Percentiles rank a stretch among this genome's conserved stretches.
These are phyloP conservation scores for Sisor rabdophorus DNA, from an alignment of 2,113 vertebrate genomes.

Conservation along the genomic window DNA sequence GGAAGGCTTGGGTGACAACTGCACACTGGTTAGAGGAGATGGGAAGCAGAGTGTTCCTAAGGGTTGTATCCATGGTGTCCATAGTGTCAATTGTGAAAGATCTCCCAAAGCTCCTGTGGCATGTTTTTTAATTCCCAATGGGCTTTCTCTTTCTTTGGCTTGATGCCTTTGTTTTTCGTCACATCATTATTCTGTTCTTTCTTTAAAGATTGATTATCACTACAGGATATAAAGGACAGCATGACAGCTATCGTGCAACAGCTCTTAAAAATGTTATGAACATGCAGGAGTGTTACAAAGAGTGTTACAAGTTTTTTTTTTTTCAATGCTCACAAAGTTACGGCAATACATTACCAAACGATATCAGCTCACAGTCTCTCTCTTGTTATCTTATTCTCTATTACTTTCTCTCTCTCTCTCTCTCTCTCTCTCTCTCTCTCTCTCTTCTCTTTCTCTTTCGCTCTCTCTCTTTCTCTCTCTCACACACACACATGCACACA, in stretches of 20 bases:
- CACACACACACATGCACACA: conserved; percentile 17
- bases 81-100: background rate
- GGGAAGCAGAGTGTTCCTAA: conserved; percentile 33
- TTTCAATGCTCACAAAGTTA: background rate
- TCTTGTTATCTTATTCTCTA: background rate
- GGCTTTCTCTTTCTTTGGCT: conserved; percentile 18
- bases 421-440: too few relatives aligned
- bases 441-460: background rate
- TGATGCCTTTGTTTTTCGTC: conserved; percentile 13
- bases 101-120: conserved; percentile 16
- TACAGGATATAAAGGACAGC: background rate
- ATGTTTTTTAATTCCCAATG: background rate
- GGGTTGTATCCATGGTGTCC: conserved; percentile 39
- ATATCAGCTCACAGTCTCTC: conserved; percentile 1
- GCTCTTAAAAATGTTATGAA: background rate
- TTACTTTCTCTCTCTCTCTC: too few relatives aligned
- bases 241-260: background rate
- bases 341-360: conserved; percentile 17
- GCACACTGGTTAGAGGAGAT: conserved; percentile 27
- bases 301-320: background rate
- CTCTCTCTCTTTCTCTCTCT: too few relatives aligned
- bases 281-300: background rate
- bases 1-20: conserved; percentile 44
- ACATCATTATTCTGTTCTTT: conserved; percentile 3
- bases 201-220: background rate